A percentile compares a stretch with the other conserved stretches of the same genome.
phyloP scores from a whole-genome alignment of 2,113 vertebrate species.

The Phycodurus eques region DNA sequence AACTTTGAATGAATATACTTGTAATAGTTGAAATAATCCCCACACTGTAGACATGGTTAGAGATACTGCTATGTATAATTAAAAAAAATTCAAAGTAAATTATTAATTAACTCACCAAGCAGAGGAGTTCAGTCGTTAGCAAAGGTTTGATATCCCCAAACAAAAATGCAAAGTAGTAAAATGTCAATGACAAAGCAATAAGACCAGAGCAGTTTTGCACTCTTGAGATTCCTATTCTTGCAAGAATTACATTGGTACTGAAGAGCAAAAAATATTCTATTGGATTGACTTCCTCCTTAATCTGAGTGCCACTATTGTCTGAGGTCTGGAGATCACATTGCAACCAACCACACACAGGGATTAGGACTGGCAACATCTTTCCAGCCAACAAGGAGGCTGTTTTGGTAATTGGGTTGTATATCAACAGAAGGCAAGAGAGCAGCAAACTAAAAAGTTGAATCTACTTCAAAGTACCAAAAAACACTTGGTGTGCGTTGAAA shows the following conservation, averaged over 20 bases:
- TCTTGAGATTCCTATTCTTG: constrained; percentile 40
- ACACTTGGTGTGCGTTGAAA: not conserved
- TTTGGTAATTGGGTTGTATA: constrained; percentile 11
- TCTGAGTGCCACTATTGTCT: constrained; percentile 58
- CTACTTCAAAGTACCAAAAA: not conserved
- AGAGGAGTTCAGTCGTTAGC: constrained; percentile 24
- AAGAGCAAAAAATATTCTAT: constrained; percentile 57
- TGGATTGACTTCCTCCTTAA: constrained; percentile 69
- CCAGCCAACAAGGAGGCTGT: constrained; percentile 10
- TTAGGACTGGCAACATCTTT: constrained; percentile 33
- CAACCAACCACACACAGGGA: constrained; percentile 55
- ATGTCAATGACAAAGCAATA: constrained; percentile 6
- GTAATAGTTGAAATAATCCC: not conserved
- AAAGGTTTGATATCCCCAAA: constrained; percentile 29
- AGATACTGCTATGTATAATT: not conserved
- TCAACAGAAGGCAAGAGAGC: constrained; percentile 5
- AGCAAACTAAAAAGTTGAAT: constrained; percentile 2
- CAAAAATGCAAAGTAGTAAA: constrained; percentile 9
- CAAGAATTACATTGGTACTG: constrained; percentile 39
- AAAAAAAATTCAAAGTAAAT: not conserved
- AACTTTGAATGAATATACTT: not conserved
- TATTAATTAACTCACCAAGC: constrained; percentile 47
- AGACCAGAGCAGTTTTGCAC: not conserved
- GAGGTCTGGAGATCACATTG: constrained; percentile 27
- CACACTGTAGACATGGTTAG: not conserved